Percentiles rank a stretch among this genome's conserved stretches.
phyloP scores from a whole-genome alignment of 1,140 invertebrate genomes.

The Babylonia areolata region DNA sequence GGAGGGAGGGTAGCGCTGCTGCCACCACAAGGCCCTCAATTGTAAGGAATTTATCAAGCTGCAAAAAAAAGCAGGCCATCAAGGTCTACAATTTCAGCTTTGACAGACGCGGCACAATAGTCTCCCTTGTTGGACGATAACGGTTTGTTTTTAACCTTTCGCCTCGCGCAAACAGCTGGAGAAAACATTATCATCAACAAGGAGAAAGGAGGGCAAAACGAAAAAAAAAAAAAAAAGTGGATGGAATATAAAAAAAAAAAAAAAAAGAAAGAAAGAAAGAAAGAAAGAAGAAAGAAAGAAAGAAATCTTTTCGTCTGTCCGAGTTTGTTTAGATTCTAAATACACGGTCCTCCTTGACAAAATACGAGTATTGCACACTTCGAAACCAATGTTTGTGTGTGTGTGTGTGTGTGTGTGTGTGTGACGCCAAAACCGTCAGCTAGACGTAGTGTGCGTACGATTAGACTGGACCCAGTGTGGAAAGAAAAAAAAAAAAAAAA shows the following conservation, averaged over 20 bases:
- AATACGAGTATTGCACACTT: too few relatives aligned
- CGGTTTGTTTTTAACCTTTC: neutral
- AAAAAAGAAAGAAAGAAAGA: too few relatives aligned
- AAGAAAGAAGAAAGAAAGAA: too few relatives aligned
- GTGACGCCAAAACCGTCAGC: too few relatives aligned
- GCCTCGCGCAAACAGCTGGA: neutral
- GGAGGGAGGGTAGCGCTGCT: neutral
- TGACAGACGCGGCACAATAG: neutral
- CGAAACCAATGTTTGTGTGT: too few relatives aligned
- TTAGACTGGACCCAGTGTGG: neutral
- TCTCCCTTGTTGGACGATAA: neutral
- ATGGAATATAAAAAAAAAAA: too few relatives aligned
- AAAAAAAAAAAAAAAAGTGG: too few relatives aligned
- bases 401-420: too few relatives aligned
- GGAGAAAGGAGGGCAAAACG: neutral
- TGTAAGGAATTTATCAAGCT: neutral
- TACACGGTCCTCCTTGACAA: too few relatives aligned
- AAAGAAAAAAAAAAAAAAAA: neutral
- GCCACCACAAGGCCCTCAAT: neutral
- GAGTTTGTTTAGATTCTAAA: too few relatives aligned
- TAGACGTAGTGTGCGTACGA: too few relatives aligned
- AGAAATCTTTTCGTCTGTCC: too few relatives aligned
- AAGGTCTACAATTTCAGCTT: constrained; percentile 1
- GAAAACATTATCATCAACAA: constrained; percentile 3
- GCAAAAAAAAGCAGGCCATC: neutral